phyloP scores from a whole-genome alignment of 1,140 invertebrate species.

The Frieseomelitta varia region DNA sequence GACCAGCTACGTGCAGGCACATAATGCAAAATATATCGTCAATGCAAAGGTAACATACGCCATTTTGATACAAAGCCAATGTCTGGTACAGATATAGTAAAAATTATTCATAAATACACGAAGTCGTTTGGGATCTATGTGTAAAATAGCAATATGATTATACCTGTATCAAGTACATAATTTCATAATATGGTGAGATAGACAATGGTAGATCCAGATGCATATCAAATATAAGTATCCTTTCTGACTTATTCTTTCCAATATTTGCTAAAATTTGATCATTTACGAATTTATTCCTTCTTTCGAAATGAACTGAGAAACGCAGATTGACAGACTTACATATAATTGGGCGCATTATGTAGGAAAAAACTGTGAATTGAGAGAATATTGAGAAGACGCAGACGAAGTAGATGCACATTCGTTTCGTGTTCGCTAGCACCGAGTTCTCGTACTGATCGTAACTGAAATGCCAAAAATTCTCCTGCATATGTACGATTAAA shows the following conservation, averaged over 20 bases:
- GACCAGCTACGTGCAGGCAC: slow-evolving; percentile 50
- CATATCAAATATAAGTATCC: slow-evolving; percentile 53
- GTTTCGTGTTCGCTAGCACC: slow-evolving; percentile 31
- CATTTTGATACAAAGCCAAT: slow-evolving; percentile 39
- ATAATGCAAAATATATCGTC: slow-evolving; percentile 61
- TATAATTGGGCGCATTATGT: slow-evolving; percentile 49
- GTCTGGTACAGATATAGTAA: slow-evolving; percentile 4
- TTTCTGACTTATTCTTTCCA: slow-evolving; percentile 57
- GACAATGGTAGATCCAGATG: slow-evolving; percentile 39
- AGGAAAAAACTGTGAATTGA: slow-evolving; percentile 34
- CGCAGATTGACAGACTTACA: slow-evolving; percentile 37
- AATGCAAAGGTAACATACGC: slow-evolving; percentile 58
- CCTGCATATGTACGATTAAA: slow-evolving; percentile 45
- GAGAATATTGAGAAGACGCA: slow-evolving; percentile 50
- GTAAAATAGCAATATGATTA: background rate
- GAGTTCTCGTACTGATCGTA: slow-evolving; percentile 38
- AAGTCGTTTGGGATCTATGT: background rate
- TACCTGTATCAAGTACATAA: slow-evolving; percentile 37
- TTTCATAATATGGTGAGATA: slow-evolving; percentile 62
- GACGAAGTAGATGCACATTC: slow-evolving; percentile 42
- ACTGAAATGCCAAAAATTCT: slow-evolving; percentile 58
- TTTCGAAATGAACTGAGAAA: background rate
- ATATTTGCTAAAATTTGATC: slow-evolving; percentile 53
- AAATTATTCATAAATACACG: background rate
- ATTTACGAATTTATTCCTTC: background rate